Evolutionary conservation across 2,888 invertebrate species (phyloP).

Genomic region (Cepaea hortensis): DNA sequence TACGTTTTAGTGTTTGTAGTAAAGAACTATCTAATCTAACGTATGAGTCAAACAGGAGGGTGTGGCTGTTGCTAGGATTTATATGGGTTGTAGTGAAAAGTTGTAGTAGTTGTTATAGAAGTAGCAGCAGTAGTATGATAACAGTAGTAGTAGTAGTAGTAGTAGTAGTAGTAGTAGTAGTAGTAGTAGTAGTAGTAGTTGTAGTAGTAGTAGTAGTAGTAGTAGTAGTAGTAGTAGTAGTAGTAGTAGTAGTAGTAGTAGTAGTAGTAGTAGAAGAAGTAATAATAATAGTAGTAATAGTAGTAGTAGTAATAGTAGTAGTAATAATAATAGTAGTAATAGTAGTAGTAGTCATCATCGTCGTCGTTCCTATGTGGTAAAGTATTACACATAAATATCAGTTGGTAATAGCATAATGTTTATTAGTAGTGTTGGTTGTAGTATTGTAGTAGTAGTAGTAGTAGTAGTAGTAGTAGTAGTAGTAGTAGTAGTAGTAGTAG

Average conservation of each 20-base stretch:
- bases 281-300: too few relatives aligned
- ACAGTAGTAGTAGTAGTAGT: neutral
- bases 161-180: neutral
- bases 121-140: neutral
- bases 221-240: conserved; percentile 37
- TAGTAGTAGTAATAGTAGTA: too few relatives aligned
- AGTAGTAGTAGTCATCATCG: too few relatives aligned
- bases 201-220: neutral
- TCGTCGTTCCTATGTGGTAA: too few relatives aligned
- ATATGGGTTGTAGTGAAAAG: neutral
- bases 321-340: too few relatives aligned
- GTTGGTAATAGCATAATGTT: too few relatives aligned
- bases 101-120: neutral
- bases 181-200: neutral
- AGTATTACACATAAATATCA: too few relatives aligned
- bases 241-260: conserved; percentile 44
- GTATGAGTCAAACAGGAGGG: too few relatives aligned
- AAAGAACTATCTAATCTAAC: too few relatives aligned
- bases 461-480: neutral
- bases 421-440: too few relatives aligned
- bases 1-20: too few relatives aligned
- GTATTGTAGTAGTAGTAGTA: neutral
- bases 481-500: neutral
- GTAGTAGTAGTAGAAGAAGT: conserved; percentile 4
- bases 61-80: neutral